phyloP scores from a whole-genome alignment of 2,888 invertebrate species.

The Xestoiulus laeticollis region DNA sequence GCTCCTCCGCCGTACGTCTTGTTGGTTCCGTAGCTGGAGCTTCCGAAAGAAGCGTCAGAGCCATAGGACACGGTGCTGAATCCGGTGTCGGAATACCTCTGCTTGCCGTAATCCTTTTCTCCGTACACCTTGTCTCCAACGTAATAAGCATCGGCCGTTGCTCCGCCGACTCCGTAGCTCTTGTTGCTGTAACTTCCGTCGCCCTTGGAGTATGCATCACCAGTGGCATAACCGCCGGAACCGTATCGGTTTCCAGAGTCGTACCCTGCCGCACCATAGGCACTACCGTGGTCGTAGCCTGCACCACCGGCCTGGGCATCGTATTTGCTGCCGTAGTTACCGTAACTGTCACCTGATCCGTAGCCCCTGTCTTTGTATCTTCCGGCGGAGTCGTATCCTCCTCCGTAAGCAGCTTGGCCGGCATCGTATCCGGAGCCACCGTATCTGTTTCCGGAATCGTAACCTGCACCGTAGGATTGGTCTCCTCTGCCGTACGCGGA shows the following conservation, averaged over 20 bases:
- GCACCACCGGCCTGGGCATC: background rate
- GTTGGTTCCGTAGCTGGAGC: conserved; percentile 27
- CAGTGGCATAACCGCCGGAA: background rate
- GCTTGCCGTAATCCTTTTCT: background rate
- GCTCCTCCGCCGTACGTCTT: conserved; percentile 47
- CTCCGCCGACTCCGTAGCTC: background rate
- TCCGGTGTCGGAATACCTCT: background rate
- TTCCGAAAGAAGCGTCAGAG: conserved; percentile 44
- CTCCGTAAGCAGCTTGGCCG: background rate
- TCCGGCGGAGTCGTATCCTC: background rate
- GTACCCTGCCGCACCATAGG: background rate
- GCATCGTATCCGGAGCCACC: background rate
- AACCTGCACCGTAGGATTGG: background rate
- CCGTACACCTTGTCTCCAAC: background rate
- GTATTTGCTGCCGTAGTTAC: background rate
- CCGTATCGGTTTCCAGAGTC: background rate
- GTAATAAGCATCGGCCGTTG: background rate
- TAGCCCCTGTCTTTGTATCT: conserved; percentile 4
- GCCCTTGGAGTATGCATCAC: background rate
- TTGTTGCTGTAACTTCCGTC: background rate
- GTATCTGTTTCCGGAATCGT: background rate
- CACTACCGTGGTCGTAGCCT: background rate
- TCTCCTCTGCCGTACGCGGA: background rate
- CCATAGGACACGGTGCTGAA: conserved; percentile 46
- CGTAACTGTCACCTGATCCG: background rate